Base-by-base conservation (phyloP, 2,888 invertebrate genomes). In the Hoplodrina ambigua region DNA sequence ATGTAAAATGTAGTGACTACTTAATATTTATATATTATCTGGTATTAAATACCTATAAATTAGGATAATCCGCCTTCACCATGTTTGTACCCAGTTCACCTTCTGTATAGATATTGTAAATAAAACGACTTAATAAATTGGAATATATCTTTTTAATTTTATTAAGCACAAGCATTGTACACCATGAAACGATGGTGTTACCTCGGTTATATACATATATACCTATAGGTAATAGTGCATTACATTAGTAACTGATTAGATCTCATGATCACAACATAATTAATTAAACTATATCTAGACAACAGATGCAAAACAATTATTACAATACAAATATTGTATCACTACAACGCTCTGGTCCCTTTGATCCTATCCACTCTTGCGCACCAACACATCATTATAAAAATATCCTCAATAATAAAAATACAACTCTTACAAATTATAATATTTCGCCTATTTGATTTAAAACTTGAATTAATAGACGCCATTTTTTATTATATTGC, bases 141-240 rank as follows among this genome's bases (percentile, higher is more conserved):
- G 90, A 91, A 92, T 92, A 93, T 92, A 93, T 89, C 85, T 90
- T 91, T 91, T 92, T 92, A 88, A 88, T 91, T 91, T 90, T 88
- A 91, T 91, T 91, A 95, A 95, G 95, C 94, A 92, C 92, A 95
- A 94, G 95, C 94, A 85, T 90, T 85, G 60, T 67, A 87, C 89
- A 88, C 89, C 91, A 79, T 60, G 59, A 73, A 67, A 50, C 44
- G n/a, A 44, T 80, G 81, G 76, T 75, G 85, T 78, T 72, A 83
- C 75, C 77, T 82, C 77, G 82, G 85, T 90, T 89, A 89, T 86
- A 88, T 82, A 83, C 80, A 89, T 90, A 87, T 80, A 88, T 87
- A 91, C 86, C 89, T 88, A 87, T 83, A 88, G 87, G 87, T 91
- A 91, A 86, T 87, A 87, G 90, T 92, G 92, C 88, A 87, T 88